Percentiles rank a stretch among this genome's conserved stretches.
These are phyloP conservation scores for Drosophila busckii DNA, from an alignment of 1,140 invertebrate species.

Conservation along the genomic window DNA sequence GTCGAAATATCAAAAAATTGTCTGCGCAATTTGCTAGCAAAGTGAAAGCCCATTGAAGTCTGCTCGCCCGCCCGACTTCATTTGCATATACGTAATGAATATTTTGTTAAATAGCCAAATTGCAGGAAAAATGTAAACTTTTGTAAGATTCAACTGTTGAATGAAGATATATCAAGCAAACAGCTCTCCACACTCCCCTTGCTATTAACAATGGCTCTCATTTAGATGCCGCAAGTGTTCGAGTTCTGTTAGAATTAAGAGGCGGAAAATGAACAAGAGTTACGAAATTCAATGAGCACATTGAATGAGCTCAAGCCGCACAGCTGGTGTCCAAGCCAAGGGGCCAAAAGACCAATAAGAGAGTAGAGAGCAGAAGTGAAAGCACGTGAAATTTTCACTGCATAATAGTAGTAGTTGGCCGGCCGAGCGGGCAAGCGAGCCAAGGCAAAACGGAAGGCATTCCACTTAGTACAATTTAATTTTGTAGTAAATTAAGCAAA, in stretches of 20 bases:
- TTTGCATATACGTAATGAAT: too few relatives aligned
- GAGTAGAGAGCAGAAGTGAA: background rate
- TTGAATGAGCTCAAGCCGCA: conserved; percentile 18
- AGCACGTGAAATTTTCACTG: conserved; percentile 14
- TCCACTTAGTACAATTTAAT: conserved; percentile 49
- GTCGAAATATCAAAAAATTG: too few relatives aligned
- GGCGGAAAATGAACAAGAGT: conserved; percentile 56
- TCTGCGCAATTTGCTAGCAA: too few relatives aligned
- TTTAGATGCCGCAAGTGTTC: conserved; percentile 51
- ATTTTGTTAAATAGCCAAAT: too few relatives aligned
- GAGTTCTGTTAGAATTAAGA: conserved; percentile 41
- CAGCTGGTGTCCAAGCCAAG: conserved; percentile 7
- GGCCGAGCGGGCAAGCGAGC: too few relatives aligned
- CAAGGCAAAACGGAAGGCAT: conserved; percentile 32
- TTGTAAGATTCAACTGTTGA: conserved; percentile 45
- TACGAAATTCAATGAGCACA: conserved; percentile 27
- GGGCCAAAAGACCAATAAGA: background rate
- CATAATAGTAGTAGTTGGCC: too few relatives aligned
- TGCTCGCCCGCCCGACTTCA: too few relatives aligned
- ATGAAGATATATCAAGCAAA: conserved; percentile 40
- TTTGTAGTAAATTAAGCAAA: conserved; percentile 56
- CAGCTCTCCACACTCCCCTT: conserved; percentile 32
- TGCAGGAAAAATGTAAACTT: too few relatives aligned
- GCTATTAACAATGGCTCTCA: conserved; percentile 52
- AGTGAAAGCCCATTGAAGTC: too few relatives aligned